Base-by-base conservation (phyloP, 2,888 invertebrate species). In the Malachius bipustulatus region DNA sequence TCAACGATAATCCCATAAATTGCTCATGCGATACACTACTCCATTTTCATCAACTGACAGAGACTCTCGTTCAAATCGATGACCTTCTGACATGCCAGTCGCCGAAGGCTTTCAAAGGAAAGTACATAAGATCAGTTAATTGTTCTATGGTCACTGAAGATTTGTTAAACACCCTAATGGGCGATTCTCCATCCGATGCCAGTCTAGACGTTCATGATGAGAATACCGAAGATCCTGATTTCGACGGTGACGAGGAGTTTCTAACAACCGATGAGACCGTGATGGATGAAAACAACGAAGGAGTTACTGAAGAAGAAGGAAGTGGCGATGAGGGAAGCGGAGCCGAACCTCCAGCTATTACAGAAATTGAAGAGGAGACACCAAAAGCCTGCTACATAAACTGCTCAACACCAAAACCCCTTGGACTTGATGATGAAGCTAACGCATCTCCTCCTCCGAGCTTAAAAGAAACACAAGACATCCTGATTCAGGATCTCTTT, bases 11-110 rank as follows among this genome's bases (percentile, higher is more conserved):
- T 55, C 73, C 73, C 24, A 62, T 84, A 4, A 66, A 75, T 47
- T 84, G 83, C 59, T 71, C 76, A 15, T 83, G 82, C 52, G 69
- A 71, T 42, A 78, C 79, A 37, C 58, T 82, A 37, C 63, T 69
- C 42, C 66, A 71, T 31, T 70, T 80, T 43, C 75, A 81, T 50
- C 66, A 66, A 46, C 57, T 83, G 45, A 53, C 50, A 16, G 44
- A 48, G 37, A 42, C 47, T n/a, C 49, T 49, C 9, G 51, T 61
- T 16, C 37, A 37, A 4, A 43, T 62, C 27, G 46, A 50, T n/a
- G 49, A 52, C 40, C 39, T 49, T 32, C 46, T 57, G 4, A 51
- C 45, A 16, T 63, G 63, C 41, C 43, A 50, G 39, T 50, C 47
- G 9, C 57, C 59, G 2, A 45, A 46, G 35, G 50, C 51, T 30